These are phyloP conservation scores for Zapus hudsonius DNA, from an alignment of 2,113 vertebrate genomes.

Conservation along the genomic window DNA sequence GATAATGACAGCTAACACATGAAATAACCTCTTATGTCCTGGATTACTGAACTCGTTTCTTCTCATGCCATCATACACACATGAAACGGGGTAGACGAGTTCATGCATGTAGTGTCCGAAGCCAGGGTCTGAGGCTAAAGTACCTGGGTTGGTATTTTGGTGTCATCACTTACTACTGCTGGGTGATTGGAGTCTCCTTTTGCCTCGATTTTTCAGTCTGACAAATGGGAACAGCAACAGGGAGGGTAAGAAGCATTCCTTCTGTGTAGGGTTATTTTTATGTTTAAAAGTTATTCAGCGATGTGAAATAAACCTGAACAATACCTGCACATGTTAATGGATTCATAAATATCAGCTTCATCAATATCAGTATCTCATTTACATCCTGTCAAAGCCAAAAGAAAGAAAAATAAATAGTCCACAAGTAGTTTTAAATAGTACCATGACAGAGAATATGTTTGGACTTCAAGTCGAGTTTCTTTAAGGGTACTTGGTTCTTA, in stretches of 20 bases:
- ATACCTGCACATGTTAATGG: background rate
- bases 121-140: background rate
- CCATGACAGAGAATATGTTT: background rate
- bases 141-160: background rate
- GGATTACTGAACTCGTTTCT: background rate
- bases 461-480: background rate
- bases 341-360: background rate
- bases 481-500: background rate
- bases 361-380: background rate
- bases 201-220: background rate
- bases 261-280: no score
- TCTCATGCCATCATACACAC: background rate
- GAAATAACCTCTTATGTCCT: background rate
- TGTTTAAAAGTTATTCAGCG: conserved; percentile 15
- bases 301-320: background rate
- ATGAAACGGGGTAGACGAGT: background rate
- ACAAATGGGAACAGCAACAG: background rate
- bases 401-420: background rate
- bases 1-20: background rate
- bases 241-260: background rate
- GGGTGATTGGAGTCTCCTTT: background rate
- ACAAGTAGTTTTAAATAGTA: background rate
- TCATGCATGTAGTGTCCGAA: no score
- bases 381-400: background rate
- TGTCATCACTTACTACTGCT: background rate